Evolutionary conservation across 2,888 invertebrate species (phyloP), one percentile per base, ranked within the genome.

Genomic region (Melipona beecheii): DNA sequence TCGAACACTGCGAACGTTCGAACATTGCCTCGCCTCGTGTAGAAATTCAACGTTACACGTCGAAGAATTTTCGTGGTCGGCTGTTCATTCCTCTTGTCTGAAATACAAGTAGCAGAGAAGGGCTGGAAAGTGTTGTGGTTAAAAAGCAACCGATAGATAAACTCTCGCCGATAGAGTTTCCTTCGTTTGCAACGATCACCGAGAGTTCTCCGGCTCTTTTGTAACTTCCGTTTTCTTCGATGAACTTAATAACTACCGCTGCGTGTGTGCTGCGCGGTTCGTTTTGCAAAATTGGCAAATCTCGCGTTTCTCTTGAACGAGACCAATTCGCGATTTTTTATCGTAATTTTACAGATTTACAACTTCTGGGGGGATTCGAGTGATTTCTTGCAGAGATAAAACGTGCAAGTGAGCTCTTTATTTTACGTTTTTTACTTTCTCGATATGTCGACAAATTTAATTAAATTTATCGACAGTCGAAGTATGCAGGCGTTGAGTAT

Each of bases 161-260:
- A 90, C 87, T 91, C 91, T 91, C 90, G 86, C 85, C 89, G 79
- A 87, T 90, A 84, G 87, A 90, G 86, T 91, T 91, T 91, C 91
- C 86, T 84, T 73, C 78, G 73, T 69, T 62, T 21, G 78, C 78
- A 81, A 69, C 64, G 76, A 74, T 75, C 70, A 50, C 52, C 64
- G n/a, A 64, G 49, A 54, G 75, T 68, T 79, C 74, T 66, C 78
- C 27, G 64, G 27, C 62, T 68, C 76, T 81, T 75, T 75, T 75
- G 69, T 79, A 83, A 87, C 84, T 87, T 86, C 89, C 87, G 84
- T 86, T 86, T 86, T 69, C 81, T 75, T 43, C 68, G 9, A 69
- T 31, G 36, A 64, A 43, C 43, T 9, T 43, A 43, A 43, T 9
- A 43, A 43, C 43, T 9, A 11, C 43, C 74, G 75, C 82, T 64